Conservation (phyloP, 2,888 invertebrate genomes). For the Dysmachus trigonus region DNA sequence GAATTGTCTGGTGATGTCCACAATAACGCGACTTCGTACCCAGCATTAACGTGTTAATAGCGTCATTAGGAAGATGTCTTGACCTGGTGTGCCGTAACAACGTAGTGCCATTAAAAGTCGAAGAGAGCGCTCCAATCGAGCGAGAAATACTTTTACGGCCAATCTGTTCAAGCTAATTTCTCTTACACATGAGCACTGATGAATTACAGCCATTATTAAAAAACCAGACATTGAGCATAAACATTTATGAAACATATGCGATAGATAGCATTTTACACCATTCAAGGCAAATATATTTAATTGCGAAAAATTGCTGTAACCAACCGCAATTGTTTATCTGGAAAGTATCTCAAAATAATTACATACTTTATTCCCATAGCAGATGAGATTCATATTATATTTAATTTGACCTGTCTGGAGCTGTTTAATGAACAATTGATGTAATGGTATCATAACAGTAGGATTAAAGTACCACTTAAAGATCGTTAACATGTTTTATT, state of each 20-base stretch:
- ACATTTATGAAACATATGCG: not conserved
- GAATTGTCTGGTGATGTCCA: not conserved
- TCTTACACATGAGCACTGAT: not conserved
- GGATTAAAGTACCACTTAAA: not conserved
- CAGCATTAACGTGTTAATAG: not conserved
- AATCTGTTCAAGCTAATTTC: not conserved
- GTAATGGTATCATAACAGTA: not conserved
- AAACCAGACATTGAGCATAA: not conserved
- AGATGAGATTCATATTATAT: not conserved
- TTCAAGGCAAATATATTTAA: not conserved
- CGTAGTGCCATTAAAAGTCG: not conserved
- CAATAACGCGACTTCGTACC: not conserved
- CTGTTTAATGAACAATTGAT: not conserved
- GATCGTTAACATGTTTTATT: not conserved
- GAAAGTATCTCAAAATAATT: not conserved
- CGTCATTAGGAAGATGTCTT: not conserved
- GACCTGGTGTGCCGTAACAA: not conserved
- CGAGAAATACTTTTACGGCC: not conserved
- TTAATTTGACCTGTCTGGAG: not conserved
- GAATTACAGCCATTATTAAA: not conserved
- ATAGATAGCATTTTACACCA: not conserved
- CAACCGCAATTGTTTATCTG: not conserved
- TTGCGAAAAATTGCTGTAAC: not conserved
- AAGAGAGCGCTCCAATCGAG: not conserved
- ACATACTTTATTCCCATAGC: not conserved